Percentiles rank a stretch among this genome's conserved stretches.
These are phyloP conservation scores for Odiellus spinosus DNA, from an alignment of 2,888 invertebrate species.

Conservation along the genomic window DNA sequence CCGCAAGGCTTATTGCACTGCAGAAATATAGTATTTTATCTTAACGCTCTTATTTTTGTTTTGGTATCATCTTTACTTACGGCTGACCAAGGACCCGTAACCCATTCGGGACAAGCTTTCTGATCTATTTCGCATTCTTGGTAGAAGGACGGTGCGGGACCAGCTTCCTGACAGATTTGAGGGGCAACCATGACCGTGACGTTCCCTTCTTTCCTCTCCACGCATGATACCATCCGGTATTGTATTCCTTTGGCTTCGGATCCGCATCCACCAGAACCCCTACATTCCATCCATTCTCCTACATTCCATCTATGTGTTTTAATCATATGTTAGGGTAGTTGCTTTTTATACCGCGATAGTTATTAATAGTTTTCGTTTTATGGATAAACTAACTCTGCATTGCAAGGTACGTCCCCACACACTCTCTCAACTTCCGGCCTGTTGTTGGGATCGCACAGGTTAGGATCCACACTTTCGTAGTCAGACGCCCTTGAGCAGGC, in stretches of 20 bases:
- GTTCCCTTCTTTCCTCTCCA: neutral
- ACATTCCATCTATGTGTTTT: neutral
- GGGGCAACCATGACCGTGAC: neutral
- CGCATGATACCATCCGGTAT: neutral
- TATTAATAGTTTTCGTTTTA: too few species aligned
- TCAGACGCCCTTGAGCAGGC: slow-evolving; percentile 60
- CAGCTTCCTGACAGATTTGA: slow-evolving; percentile 23
- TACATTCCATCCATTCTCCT: neutral
- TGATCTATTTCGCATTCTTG: slow-evolving; percentile 59
- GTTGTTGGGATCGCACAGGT: slow-evolving; percentile 57
- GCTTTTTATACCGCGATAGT: too few species aligned
- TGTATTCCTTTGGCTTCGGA: neutral
- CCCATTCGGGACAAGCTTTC: slow-evolving; percentile 63
- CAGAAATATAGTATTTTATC: neutral
- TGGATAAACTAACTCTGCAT: slow-evolving; percentile 38
- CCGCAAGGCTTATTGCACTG: slow-evolving; percentile 81
- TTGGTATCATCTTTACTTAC: slow-evolving; percentile 1
- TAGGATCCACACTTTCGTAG: slow-evolving; percentile 50
- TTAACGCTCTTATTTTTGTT: neutral
- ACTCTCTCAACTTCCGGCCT: slow-evolving; percentile 52
- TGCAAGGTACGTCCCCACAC: slow-evolving; percentile 61
- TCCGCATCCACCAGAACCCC: neutral
- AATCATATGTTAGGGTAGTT: too few species aligned
- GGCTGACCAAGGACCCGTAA: slow-evolving; percentile 66
- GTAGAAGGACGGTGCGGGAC: slow-evolving; percentile 49